A percentile compares a stretch with the other conserved stretches of the same genome.
Conservation (phyloP, 2,113 vertebrate genomes). For the Rhizomys pruinosus region DNA sequence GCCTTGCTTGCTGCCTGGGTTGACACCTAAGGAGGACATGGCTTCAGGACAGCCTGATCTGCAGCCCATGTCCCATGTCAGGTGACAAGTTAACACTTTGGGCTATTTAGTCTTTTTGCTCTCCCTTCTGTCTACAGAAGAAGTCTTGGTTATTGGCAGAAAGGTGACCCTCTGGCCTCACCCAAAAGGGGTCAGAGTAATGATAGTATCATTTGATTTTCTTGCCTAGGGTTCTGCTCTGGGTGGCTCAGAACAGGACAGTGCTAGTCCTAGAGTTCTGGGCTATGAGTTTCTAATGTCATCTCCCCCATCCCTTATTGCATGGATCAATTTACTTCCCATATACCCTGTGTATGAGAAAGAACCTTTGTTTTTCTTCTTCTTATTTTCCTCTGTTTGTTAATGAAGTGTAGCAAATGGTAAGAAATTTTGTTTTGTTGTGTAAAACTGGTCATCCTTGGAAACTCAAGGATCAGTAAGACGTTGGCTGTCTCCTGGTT, state of each 20-base stretch:
- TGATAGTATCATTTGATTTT: neutral
- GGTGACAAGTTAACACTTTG: neutral
- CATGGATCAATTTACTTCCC: neutral
- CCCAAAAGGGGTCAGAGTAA: neutral
- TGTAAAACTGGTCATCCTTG: neutral
- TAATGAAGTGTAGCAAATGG: neutral
- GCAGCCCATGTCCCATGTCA: neutral
- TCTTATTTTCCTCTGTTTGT: neutral
- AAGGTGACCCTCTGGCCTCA: neutral
- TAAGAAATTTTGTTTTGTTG: neutral
- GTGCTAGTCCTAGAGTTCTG: neutral
- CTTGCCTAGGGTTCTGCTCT: neutral
- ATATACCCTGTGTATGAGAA: neutral
- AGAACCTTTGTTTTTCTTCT: neutral
- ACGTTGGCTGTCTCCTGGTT: neutral
- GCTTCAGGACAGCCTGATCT: neutral
- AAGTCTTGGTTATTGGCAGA: neutral
- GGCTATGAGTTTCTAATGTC: neutral
- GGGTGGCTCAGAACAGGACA: neutral
- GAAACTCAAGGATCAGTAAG: neutral
- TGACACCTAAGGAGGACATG: neutral
- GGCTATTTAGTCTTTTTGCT: neutral
- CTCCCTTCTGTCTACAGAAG: neutral
- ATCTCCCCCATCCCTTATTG: neutral
- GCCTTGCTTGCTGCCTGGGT: neutral